Evolutionary conservation across 35 echinoderm and acorn worm species (phyloP), one percentile per base, ranked within the genome.

Genomic region (Patiria miniata): DNA sequence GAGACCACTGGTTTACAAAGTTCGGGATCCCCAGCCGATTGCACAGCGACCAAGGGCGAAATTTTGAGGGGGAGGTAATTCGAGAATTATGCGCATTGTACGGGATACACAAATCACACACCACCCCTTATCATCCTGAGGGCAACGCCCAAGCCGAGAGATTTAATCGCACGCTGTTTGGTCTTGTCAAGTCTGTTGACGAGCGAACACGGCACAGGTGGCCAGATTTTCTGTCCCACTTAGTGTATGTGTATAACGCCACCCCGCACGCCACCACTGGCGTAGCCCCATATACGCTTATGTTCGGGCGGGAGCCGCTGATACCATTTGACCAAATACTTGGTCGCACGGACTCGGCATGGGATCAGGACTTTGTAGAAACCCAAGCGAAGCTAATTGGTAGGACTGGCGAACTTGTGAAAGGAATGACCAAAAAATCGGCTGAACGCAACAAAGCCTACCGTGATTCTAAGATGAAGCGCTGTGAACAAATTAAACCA

Each of bases 11-110:
- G n/a, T n/a, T n/a, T n/a, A n/a, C n/a, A n/a, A n/a, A n/a, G n/a
- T n/a, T n/a, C n/a, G n/a, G n/a, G n/a, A n/a, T n/a, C n/a, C n/a
- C n/a, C n/a, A n/a, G n/a, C n/a, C n/a, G n/a, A n/a, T n/a, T n/a
- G n/a, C n/a, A n/a, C n/a, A n/a, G n/a, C n/a, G n/a, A n/a, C n/a
- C n/a, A n/a, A n/a, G n/a, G n/a, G n/a, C n/a, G n/a, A n/a, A n/a
- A n/a, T n/a, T n/a, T n/a, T n/a, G n/a, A n/a, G n/a, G n/a, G n/a
- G n/a, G n/a, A n/a, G n/a, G 55, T 84, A 77, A n/a, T 37, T 33
- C 18, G 34, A 15, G 85, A 88, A 50, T 21, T 93, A 15, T 93
- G 91, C 47, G 57, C 81, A 50, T 78, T 93, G 39, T 93, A 88
- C 54, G 79, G 80, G 1, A 83, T 93, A n/a, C 37, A 61, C 1